A percentile compares a stretch with the other conserved stretches of the same genome.
Conservation (phyloP, 2,113 vertebrate species). For the Pomatostomus ruficeps region DNA sequence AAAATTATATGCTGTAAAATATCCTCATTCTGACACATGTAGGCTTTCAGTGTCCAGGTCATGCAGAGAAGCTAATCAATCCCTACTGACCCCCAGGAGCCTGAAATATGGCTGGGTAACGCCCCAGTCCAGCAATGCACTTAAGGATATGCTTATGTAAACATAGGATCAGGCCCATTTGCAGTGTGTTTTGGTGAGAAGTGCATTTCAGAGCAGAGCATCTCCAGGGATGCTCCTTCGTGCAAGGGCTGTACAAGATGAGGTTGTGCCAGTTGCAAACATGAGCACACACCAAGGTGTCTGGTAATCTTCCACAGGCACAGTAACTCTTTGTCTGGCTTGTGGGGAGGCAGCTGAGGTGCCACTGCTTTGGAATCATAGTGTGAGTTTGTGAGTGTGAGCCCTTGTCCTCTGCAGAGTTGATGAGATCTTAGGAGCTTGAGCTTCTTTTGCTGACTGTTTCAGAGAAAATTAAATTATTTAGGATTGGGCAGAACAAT, state of each 20-base stretch:
- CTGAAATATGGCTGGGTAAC: background rate
- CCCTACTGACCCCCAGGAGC: background rate
- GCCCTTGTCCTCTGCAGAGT: background rate
- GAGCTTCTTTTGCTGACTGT: background rate
- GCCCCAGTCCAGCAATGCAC: background rate
- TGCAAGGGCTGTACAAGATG: background rate
- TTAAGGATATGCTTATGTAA: slow-evolving; percentile 17
- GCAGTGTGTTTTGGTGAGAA: background rate
- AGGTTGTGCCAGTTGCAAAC: background rate
- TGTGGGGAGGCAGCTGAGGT: background rate
- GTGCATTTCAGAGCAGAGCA: background rate
- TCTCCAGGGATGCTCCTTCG: background rate
- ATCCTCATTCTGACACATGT: background rate
- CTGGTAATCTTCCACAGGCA: background rate
- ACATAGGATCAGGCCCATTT: background rate
- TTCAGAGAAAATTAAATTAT: background rate
- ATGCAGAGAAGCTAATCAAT: background rate
- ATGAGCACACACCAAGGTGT: background rate
- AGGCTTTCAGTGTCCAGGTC: background rate
- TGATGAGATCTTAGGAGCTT: background rate
- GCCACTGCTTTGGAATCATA: background rate
- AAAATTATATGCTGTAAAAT: background rate
- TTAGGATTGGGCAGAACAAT: background rate
- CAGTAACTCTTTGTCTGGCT: background rate
- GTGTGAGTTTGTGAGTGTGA: background rate